Base-by-base conservation (phyloP, 2,888 invertebrate genomes). In the Cremastinae sp. region DNA sequence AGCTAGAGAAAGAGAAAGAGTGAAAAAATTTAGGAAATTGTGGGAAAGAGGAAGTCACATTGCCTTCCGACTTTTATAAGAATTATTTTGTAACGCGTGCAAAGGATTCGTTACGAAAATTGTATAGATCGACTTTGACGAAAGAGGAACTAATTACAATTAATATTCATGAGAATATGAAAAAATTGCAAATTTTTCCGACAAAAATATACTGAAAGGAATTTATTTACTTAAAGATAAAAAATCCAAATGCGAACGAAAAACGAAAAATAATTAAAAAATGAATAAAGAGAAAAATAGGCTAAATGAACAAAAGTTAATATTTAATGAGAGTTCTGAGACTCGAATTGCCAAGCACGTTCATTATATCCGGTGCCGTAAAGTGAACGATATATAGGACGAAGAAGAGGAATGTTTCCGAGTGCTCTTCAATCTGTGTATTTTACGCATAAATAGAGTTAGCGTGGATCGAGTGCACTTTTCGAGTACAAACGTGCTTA, bases 11-110 rank as follows among this genome's bases (percentile, higher is more conserved):
- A n/a, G n/a, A n/a, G 43, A 18, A 20, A 28, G 14, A 5, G 9
- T 35, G 53, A 37, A 59, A 72, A 58, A 12, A 68, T 68, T 64
- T 28, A 58, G 43, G 16, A 47, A 64, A 72, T 58, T 56, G 45
- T 43, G 62, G 35, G 56, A 58, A 58, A 61, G 47, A 71, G 47
- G 49, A 14, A 49, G 14, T 28, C 5, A 5, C 2, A 47, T 14
- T 12, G n/a, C 18, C 65, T 75, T 70, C 59, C 65, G 65, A 47
- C 58, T 51, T 18, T 22, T 28, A 14, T 28, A 12, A 22, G 9
- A 9, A 47, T 1, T 1, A 18, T 28, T 22, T 0, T 14, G 59
- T 28, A 45, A 59, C 10, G 1, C 10, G n/a, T 28, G 41, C 12
- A 55, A 18, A 16, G 18, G 35, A 28, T 37, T 62, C 41, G 18